Percentiles rank a stretch among this genome's conserved stretches.
phyloP scores from a whole-genome alignment of 2,113 vertebrate species.

The Myodes glareolus region DNA sequence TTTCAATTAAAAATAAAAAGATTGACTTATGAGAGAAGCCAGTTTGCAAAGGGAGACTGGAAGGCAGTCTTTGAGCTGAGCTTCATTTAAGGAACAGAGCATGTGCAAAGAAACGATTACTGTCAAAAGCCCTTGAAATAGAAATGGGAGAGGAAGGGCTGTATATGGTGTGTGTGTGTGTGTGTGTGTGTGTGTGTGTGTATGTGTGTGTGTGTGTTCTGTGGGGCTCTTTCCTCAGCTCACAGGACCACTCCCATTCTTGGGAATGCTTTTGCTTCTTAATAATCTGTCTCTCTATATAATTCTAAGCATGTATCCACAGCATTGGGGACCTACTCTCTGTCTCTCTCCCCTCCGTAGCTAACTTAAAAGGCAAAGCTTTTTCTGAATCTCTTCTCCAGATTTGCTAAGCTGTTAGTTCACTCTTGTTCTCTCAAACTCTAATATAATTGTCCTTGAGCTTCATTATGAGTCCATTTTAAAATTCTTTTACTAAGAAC shows the following conservation, averaged over 20 bases:
- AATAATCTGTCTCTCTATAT: not conserved
- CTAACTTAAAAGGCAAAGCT: not conserved
- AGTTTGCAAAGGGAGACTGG: not conserved
- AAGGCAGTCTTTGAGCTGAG: not conserved
- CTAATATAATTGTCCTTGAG: not conserved
- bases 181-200: not conserved
- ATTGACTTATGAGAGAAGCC: not conserved
- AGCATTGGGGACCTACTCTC: not conserved
- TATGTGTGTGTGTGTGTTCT: not conserved
- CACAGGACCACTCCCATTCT: not conserved
- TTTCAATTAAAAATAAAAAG: not conserved
- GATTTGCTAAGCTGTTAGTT: not conserved
- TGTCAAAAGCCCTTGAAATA: too few relatives aligned
- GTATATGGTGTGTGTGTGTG: not conserved
- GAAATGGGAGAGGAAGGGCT: too few relatives aligned
- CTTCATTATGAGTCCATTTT: not conserved
- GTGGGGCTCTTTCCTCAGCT: not conserved
- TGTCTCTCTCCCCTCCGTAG: not conserved
- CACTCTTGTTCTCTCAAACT: not conserved
- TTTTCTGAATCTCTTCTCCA: not conserved
- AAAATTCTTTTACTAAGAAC: not conserved
- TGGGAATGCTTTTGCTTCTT: not conserved
- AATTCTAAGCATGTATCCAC: not conserved
- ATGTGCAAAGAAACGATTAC: not conserved
- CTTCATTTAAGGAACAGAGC: not conserved